These are phyloP conservation scores for Chromis chromis DNA, from an alignment of 2,797 vertebrate genomes.

Conservation along the genomic window DNA sequence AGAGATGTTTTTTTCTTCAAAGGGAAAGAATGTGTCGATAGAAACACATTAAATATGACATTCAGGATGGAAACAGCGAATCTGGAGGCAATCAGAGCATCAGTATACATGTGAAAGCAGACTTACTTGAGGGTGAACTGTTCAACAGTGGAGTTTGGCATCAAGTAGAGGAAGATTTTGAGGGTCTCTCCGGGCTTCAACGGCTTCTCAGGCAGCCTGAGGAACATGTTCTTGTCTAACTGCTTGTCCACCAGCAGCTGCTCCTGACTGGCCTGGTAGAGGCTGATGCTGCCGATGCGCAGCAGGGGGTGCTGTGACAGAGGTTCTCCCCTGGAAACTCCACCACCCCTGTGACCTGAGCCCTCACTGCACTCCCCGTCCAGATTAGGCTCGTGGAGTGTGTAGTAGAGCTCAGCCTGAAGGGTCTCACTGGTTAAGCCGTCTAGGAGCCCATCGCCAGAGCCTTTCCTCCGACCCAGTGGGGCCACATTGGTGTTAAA, in stretches of 20 bases:
- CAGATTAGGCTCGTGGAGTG: constrained; percentile 87
- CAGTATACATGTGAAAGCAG: neutral
- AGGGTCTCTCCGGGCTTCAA: constrained; percentile 94
- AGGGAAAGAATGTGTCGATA: constrained; percentile 4
- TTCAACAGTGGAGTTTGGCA: constrained; percentile 93
- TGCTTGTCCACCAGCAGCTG: constrained; percentile 92
- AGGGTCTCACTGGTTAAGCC: constrained; percentile 87
- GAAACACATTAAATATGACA: constrained; percentile 28
- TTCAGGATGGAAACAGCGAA: constrained; percentile 5
- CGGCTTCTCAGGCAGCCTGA: constrained; percentile 92
- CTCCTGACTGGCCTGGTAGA: constrained; percentile 88
- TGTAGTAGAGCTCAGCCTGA: constrained; percentile 95
- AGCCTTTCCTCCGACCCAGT: constrained; percentile 86
- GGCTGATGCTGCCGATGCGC: constrained; percentile 95
- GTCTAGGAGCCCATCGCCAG: constrained; percentile 82
- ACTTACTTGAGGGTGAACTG: constrained; percentile 97
- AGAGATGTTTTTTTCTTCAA: neutral
- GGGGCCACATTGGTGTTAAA: constrained; percentile 90
- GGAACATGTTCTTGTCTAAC: constrained; percentile 93
- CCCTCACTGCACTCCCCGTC: constrained; percentile 88
- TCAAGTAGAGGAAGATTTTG: constrained; percentile 90
- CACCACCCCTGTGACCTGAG: constrained; percentile 62
- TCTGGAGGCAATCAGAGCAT: neutral
- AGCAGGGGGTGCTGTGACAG: constrained; percentile 94
- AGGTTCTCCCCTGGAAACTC: constrained; percentile 84